Evolutionary conservation across 2,797 vertebrate species (phyloP).

Genomic region (Lagorchestes hirsutus): DNA sequence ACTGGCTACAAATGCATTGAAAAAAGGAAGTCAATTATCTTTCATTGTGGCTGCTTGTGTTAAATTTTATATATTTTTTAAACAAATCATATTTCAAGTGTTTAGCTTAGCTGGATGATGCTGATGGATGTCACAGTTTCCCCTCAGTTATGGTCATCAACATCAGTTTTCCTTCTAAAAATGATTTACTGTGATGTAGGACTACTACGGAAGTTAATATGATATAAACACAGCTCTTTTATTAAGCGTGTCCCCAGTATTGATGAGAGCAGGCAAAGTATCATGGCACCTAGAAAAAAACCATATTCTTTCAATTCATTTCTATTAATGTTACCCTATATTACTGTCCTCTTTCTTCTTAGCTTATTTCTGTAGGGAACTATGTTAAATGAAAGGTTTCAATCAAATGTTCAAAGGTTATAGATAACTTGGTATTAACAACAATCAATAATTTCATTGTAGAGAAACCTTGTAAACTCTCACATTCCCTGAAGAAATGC

Average conservation of each 20-base stretch:
- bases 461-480: slow-evolving; percentile 51
- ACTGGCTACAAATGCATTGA: slow-evolving; percentile 74
- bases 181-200: slow-evolving; percentile 43
- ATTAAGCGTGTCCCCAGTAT: slow-evolving; percentile 5
- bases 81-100: slow-evolving; percentile 57
- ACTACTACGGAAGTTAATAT: slow-evolving; percentile 41
- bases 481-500: neutral
- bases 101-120: slow-evolving; percentile 63
- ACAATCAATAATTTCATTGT: slow-evolving; percentile 33
- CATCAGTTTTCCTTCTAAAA: slow-evolving; percentile 69
- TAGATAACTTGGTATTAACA: slow-evolving; percentile 46
- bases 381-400: slow-evolving; percentile 49
- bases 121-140: slow-evolving; percentile 53
- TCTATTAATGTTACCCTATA: slow-evolving; percentile 43
- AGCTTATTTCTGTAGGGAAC: slow-evolving; percentile 47
- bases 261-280: slow-evolving; percentile 48
- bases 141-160: slow-evolving; percentile 36
- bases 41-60: slow-evolving; percentile 43
- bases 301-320: slow-evolving; percentile 31
- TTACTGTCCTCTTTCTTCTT: slow-evolving; percentile 26
- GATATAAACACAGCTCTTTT: slow-evolving; percentile 55
- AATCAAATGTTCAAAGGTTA: slow-evolving; percentile 52
- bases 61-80: slow-evolving; percentile 67
- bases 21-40: slow-evolving; percentile 76
- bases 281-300: slow-evolving; percentile 52